Evolutionary conservation across 2,797 vertebrate genomes (phyloP).

Genomic region (Myotis daubentonii): DNA sequence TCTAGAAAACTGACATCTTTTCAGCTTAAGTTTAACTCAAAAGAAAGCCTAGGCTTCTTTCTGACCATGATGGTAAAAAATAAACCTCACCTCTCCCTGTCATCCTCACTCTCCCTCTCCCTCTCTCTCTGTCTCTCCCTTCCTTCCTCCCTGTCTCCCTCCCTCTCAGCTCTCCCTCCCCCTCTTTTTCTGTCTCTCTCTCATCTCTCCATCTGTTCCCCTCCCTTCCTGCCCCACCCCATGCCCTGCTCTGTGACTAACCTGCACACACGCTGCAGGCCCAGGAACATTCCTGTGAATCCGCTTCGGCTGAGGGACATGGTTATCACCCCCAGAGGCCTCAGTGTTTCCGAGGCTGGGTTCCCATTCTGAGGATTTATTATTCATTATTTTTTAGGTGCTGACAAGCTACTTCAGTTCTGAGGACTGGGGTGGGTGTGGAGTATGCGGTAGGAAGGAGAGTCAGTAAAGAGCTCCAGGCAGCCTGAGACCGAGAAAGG

Average conservation of each 20-base stretch:
- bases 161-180: too few species aligned
- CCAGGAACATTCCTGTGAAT: neutral
- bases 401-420: neutral
- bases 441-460: neutral
- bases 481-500: neutral
- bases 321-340: neutral
- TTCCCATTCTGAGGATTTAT: neutral
- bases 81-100: neutral
- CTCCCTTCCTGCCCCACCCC: neutral
- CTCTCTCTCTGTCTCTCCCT: too few species aligned
- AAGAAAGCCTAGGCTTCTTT: neutral
- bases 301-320: neutral
- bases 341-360: neutral
- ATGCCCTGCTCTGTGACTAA: neutral
- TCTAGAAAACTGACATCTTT: neutral
- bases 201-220: neutral
- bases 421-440: neutral
- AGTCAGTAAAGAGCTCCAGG: neutral
- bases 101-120: accelerated
- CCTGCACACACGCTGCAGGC: neutral
- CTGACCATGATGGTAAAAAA: neutral
- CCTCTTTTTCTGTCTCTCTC: too few species aligned
- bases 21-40: neutral
- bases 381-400: neutral
- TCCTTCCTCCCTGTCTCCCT: neutral